These are phyloP conservation scores for Geodia barretti DNA, from an alignment of 37 sponge, comb jelly and placozoan species.

Conservation along the genomic window DNA sequence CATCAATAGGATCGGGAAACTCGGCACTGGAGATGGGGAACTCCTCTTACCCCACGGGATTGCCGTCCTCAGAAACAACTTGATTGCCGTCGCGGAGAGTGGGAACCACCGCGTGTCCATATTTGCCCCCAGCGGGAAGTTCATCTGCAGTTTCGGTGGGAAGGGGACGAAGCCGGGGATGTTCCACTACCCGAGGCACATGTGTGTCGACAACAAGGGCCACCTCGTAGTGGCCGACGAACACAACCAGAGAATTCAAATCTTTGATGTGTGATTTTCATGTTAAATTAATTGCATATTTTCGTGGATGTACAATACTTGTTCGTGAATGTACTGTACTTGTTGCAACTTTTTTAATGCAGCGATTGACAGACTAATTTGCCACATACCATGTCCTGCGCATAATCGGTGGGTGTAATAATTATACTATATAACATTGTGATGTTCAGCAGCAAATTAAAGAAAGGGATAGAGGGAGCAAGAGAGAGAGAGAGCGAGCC, in stretches of 20 bases:
- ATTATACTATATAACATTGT: too few relatives aligned
- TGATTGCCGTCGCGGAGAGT: conserved; percentile 26
- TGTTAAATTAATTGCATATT: too few relatives aligned
- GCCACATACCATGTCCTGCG: too few relatives aligned
- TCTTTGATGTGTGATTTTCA: conserved; percentile 25
- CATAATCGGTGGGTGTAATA: too few relatives aligned
- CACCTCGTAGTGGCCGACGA: conserved; percentile 42
- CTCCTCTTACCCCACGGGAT: conserved; percentile 41
- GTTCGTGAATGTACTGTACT: too few relatives aligned
- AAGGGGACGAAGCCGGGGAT: conserved; percentile 20
- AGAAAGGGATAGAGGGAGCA: too few relatives aligned
- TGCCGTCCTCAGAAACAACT: not conserved
- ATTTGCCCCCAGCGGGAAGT: conserved; percentile 22
- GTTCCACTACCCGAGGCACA: conserved; percentile 29
- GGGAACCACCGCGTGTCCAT: conserved; percentile 33
- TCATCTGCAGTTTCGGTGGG: conserved; percentile 27
- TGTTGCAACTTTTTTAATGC: too few relatives aligned
- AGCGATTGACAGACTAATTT: too few relatives aligned
- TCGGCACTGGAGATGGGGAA: conserved; percentile 16
- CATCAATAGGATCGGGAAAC: not conserved
- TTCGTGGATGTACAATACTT: too few relatives aligned
- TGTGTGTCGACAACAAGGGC: conserved; percentile 35
- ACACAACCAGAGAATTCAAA: conserved; percentile 32
- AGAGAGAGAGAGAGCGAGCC: too few relatives aligned
- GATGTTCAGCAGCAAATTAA: too few relatives aligned